Evolutionary conservation across 1,140 invertebrate genomes (phyloP), one percentile per base, ranked within the genome.

Genomic region (Diachasma alloeum): DNA sequence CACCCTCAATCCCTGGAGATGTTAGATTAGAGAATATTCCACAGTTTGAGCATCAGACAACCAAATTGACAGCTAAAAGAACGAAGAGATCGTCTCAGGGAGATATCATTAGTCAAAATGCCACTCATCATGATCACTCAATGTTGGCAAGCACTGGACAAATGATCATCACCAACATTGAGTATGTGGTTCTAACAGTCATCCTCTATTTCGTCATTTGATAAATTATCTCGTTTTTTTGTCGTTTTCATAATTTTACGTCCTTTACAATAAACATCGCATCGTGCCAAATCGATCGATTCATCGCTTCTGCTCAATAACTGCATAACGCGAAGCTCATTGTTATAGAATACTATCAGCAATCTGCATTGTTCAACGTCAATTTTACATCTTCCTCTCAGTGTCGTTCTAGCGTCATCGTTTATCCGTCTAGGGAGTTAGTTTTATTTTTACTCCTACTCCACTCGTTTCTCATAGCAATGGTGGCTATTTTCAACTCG

Each of bases 1-100:
- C 94, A 4, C 91, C 91, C 0, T 83, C 89, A 19, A 87, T 91
- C 36, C 82, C 88, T 1, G 84, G 83, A 5, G 82, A 84, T 71
- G 83, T 87, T 39, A 83, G 82, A 78, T 37, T 84, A 74, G 72
- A 86, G 9, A 48, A 56, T 19, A 46, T 75, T 8, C 31, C 71
- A 26, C 79, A 77, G 8, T 9, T 70, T 13, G 71, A 73, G 11
- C 56, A 66, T 67, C 69, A 69, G 5, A 79, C 72, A 53, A 83
- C 81, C 5, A 83, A 66, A 26, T 46, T 83, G 6, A 81, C 67
- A 9, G 72, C 78, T 8, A 63, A 75, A 13, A 84, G 88, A 76
- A 74, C 80, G 0, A 90, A 84, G 74, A 83, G 89, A 56, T 84
- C 86, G 0, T 44, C 86, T 0, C 77, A 88, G 26, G 82, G 88